phyloP scores from a whole-genome alignment of 2,113 vertebrate genomes.

The Ptilorrhoa leucosticta region DNA sequence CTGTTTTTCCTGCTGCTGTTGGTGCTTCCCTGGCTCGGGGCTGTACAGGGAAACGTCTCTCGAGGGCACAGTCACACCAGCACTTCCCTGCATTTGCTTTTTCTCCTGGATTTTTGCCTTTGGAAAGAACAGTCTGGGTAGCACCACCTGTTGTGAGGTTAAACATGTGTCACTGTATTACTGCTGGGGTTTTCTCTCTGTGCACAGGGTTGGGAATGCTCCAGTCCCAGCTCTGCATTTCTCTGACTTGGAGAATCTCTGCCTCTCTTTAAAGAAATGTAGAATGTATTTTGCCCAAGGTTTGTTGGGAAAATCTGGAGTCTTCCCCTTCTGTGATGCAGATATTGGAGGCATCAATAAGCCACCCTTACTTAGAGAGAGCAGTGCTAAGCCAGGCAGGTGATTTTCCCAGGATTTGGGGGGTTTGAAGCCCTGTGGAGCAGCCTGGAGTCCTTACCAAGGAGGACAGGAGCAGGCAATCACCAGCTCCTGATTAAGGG shows the following conservation, averaged over 20 bases:
- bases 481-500: not conserved
- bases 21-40: not conserved
- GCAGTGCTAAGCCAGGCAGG: not conserved
- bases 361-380: not conserved
- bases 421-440: not conserved
- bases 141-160: not conserved
- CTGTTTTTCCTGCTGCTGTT: not conserved
- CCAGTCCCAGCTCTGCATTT: not conserved
- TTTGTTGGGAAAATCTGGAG: not conserved
- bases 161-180: not conserved
- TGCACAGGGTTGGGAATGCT: not conserved
- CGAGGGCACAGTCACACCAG: not conserved
- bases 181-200: fast-evolving
- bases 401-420: not conserved
- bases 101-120: not conserved
- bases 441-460: not conserved
- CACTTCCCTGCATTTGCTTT: not conserved
- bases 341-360: not conserved
- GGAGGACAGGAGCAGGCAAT: not conserved
- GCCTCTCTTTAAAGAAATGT: not conserved
- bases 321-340: not conserved
- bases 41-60: no score
- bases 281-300: not conserved
- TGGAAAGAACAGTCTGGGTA: not conserved
- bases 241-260: not conserved